A percentile compares a stretch with the other conserved stretches of the same genome.
phyloP scores from a whole-genome alignment of 2,888 invertebrate genomes.

The Lasioglossum figueresi region DNA sequence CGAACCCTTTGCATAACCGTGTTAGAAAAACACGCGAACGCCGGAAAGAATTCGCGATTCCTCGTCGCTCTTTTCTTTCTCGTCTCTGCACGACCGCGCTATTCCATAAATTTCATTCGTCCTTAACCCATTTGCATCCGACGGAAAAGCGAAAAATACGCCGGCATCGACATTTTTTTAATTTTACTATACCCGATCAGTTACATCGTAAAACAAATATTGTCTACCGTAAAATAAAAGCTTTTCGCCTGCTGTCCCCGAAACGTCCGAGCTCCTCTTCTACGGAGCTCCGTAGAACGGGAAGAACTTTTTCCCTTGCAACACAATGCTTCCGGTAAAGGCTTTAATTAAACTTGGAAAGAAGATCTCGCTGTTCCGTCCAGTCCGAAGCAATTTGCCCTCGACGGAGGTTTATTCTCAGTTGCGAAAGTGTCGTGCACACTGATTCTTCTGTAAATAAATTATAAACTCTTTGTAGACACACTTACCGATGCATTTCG shows the following conservation, averaged over 20 bases:
- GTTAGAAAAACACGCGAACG: slow-evolving; percentile 11
- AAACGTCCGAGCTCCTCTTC: not conserved
- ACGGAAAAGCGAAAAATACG: not conserved
- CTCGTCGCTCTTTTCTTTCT: not conserved
- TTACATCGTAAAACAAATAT: not conserved
- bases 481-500: not conserved
- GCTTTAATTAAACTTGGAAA: slow-evolving; percentile 36
- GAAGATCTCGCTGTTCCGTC: slow-evolving; percentile 6
- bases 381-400: not conserved
- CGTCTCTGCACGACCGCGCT: not conserved
- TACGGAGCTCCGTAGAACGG: not conserved
- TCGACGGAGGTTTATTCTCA: not conserved
- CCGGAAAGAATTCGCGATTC: not conserved
- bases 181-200: not conserved
- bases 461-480: slow-evolving; percentile 6
- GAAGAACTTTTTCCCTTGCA: too few species aligned
- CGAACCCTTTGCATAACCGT: slow-evolving; percentile 24
- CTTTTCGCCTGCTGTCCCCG: not conserved
- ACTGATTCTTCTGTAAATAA: not conserved
- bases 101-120: not conserved
- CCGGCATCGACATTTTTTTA: not conserved
- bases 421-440: not conserved
- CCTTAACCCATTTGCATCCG: not conserved
- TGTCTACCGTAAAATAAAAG: not conserved
- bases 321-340: slow-evolving; percentile 1